Conservation (phyloP, 2,888 invertebrate genomes). For the Patella ulyssiponensis region DNA sequence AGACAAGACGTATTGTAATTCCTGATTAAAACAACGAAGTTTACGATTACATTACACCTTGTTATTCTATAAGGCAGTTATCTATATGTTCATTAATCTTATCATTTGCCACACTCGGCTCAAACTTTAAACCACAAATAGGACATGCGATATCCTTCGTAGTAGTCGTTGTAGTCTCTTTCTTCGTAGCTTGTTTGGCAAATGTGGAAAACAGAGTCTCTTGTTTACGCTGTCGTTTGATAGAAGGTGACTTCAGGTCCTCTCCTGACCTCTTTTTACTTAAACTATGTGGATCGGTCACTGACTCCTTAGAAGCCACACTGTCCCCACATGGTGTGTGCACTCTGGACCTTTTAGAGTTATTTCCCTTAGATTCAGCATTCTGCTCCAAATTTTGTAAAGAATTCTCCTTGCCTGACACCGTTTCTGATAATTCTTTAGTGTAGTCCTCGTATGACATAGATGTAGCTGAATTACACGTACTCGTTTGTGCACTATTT, state of each 20-base stretch:
- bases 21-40: neutral
- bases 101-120: constrained; percentile 48
- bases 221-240: constrained; percentile 50
- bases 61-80: constrained; percentile 64
- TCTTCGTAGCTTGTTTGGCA: constrained; percentile 38
- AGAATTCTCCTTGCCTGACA: neutral
- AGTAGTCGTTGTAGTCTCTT: constrained; percentile 10
- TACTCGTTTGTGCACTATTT: neutral
- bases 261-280: constrained; percentile 23
- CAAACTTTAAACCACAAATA: constrained; percentile 59
- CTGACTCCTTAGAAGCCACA: constrained; percentile 14
- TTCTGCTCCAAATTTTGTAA: neutral
- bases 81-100: constrained; percentile 68
- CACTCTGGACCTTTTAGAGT: neutral
- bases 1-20: too few species aligned
- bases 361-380: constrained; percentile 11
- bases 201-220: constrained; percentile 52
- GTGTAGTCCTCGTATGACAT: neutral
- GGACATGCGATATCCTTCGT: constrained; percentile 50
- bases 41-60: neutral
- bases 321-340: neutral
- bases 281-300: constrained; percentile 1
- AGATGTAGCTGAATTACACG: neutral
- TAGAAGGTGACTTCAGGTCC: constrained; percentile 17
- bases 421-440: neutral